Evolutionary conservation across 2,797 vertebrate genomes (phyloP).

Genomic region (Mionectes olivaceus): DNA sequence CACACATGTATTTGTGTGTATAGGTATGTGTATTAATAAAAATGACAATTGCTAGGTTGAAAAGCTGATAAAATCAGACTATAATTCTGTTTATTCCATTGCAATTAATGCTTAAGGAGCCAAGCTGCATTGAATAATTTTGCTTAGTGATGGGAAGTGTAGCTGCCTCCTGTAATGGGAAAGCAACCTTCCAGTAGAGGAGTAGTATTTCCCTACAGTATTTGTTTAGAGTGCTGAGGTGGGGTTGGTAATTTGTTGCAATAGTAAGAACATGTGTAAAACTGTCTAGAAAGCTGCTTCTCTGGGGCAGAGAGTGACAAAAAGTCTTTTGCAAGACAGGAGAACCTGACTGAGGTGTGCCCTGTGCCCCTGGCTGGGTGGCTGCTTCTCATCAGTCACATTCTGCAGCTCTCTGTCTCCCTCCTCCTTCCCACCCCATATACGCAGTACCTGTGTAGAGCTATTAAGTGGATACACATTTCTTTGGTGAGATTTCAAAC

Average conservation of each 20-base stretch:
- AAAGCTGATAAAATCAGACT: neutral
- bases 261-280: neutral
- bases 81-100: neutral
- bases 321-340: neutral
- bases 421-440: neutral
- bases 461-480: fast-evolving
- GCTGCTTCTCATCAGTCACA: neutral
- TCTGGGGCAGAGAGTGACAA: neutral
- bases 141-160: neutral
- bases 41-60: neutral
- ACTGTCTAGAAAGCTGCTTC: neutral
- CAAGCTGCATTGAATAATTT: neutral
- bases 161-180: neutral
- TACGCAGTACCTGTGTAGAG: neutral
- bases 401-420: neutral
- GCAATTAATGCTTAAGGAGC: neutral
- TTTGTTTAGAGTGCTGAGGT: neutral
- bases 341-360: neutral
- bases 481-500: neutral
- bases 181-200: neutral
- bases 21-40: neutral
- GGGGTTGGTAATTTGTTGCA: neutral
- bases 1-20: neutral
- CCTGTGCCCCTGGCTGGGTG: fast-evolving
- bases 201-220: neutral